Percentiles rank a stretch among this genome's conserved stretches.
Conservation (phyloP, 2,797 vertebrate species). For the Argya squamiceps region DNA sequence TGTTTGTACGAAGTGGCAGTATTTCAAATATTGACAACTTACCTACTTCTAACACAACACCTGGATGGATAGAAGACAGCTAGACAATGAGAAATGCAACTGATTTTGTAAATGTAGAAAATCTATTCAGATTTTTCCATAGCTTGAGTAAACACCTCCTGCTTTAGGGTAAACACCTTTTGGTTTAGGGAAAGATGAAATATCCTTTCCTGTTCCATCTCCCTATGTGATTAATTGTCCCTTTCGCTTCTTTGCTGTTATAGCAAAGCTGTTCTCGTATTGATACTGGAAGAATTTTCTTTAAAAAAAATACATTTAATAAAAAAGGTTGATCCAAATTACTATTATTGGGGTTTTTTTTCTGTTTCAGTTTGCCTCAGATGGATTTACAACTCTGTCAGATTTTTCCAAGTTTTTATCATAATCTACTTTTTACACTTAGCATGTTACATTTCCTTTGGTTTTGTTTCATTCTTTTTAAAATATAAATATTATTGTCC, state of each 20-base stretch:
- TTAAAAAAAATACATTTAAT: not conserved
- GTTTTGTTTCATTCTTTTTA: not conserved
- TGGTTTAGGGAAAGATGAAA: not conserved
- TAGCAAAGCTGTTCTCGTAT: not conserved
- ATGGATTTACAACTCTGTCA: not conserved
- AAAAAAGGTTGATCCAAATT: not conserved
- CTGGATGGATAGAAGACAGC: not conserved
- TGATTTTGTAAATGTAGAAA: not conserved
- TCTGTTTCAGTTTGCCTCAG: not conserved
- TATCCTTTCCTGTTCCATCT: not conserved
- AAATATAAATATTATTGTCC: not conserved
- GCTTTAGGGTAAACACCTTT: not conserved
- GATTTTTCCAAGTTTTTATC: not conserved
- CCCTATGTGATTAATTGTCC: not conserved
- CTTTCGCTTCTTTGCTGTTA: not conserved
- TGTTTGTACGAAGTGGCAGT: fast-evolving
- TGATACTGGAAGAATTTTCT: not conserved
- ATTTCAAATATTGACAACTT: not conserved
- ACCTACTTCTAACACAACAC: not conserved
- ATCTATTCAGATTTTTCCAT: not conserved
- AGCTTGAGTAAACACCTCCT: not conserved
- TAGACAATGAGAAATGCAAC: not conserved
- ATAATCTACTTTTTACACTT: not conserved
- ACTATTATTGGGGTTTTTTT: fast-evolving
- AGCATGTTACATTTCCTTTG: fast-evolving